These are phyloP conservation scores for Sebastes matsubarae DNA, from an alignment of 2,797 vertebrate species.

Conservation along the genomic window DNA sequence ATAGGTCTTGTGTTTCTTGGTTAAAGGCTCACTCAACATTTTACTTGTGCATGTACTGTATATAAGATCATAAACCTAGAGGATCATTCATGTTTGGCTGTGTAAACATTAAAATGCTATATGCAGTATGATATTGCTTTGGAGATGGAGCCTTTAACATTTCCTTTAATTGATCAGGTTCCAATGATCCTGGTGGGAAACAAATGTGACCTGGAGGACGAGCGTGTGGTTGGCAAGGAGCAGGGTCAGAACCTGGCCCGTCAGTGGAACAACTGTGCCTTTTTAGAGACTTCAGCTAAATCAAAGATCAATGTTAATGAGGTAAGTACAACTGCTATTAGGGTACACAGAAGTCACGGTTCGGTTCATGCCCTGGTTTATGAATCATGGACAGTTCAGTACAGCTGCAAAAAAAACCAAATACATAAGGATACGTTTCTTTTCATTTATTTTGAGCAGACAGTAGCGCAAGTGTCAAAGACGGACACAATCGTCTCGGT, in stretches of 20 bases:
- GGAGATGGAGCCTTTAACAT: background rate
- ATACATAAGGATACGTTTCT: background rate
- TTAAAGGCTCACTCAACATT: background rate
- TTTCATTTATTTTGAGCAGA: background rate
- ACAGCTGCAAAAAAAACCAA: too few relatives aligned
- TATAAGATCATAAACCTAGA: background rate
- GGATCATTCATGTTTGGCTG: background rate
- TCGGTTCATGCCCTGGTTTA: background rate
- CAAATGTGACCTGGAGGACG: slow-evolving; percentile 99
- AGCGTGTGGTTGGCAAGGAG: slow-evolving; percentile 97
- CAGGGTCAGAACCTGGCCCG: slow-evolving; percentile 98
- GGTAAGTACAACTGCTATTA: slow-evolving; percentile 72
- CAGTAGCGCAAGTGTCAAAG: background rate
- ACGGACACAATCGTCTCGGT: background rate
- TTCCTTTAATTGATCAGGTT: slow-evolving; percentile 82
- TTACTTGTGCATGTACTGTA: background rate
- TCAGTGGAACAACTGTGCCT: slow-evolving; percentile 99
- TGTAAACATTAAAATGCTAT: background rate
- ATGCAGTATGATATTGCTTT: background rate
- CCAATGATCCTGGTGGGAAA: slow-evolving; percentile 99
- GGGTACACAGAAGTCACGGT: background rate
- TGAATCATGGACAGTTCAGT: background rate
- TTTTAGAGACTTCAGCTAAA: slow-evolving; percentile 99
- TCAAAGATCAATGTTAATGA: slow-evolving; percentile 99
- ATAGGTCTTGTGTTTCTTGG: background rate